Percentiles rank a stretch among this genome's conserved stretches.
Conservation (phyloP, 2,888 invertebrate genomes). For the Sisyra terminalis region DNA sequence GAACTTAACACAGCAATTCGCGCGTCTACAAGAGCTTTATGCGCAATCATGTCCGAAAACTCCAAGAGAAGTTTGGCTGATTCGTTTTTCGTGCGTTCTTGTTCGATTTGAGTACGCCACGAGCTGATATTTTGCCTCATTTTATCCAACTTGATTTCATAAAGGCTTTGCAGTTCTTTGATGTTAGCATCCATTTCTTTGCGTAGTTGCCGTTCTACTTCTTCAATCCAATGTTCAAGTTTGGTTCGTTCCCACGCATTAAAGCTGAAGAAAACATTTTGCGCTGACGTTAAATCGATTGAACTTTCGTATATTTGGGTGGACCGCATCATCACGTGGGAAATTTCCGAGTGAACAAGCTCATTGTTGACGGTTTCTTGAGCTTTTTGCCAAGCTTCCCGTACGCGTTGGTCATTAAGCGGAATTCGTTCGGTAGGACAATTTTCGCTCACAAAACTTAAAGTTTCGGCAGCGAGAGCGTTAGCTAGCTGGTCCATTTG, state of each 20-base stretch:
- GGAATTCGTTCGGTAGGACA: slow-evolving; percentile 23
- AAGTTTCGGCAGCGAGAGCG: slow-evolving; percentile 49
- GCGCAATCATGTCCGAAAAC: slow-evolving; percentile 54
- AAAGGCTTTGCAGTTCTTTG: slow-evolving; percentile 46
- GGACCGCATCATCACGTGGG: slow-evolving; percentile 52
- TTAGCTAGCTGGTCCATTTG: slow-evolving; percentile 54
- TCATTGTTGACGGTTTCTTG: slow-evolving; percentile 59
- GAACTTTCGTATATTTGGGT: slow-evolving; percentile 50
- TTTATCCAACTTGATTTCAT: slow-evolving; percentile 43
- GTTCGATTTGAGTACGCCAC: slow-evolving; percentile 30
- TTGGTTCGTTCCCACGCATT: slow-evolving; percentile 51
- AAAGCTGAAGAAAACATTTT: slow-evolving; percentile 37
- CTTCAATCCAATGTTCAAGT: slow-evolving; percentile 58
- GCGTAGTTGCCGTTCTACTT: slow-evolving; percentile 51
- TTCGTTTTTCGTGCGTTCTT: slow-evolving; percentile 29
- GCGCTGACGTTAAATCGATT: slow-evolving; percentile 25
- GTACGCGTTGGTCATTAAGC: slow-evolving; percentile 46
- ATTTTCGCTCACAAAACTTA: slow-evolving; percentile 36
- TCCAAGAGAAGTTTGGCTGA: slow-evolving; percentile 37
- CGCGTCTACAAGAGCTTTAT: slow-evolving; percentile 61
- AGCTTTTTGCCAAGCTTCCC: slow-evolving; percentile 60
- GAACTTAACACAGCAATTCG: slow-evolving; percentile 51
- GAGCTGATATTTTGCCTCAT: slow-evolving; percentile 29
- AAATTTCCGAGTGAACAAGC: slow-evolving; percentile 60
- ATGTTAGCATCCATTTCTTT: slow-evolving; percentile 56